phyloP scores from a whole-genome alignment of 1,140 invertebrate genomes.

The Ooceraea biroi region DNA sequence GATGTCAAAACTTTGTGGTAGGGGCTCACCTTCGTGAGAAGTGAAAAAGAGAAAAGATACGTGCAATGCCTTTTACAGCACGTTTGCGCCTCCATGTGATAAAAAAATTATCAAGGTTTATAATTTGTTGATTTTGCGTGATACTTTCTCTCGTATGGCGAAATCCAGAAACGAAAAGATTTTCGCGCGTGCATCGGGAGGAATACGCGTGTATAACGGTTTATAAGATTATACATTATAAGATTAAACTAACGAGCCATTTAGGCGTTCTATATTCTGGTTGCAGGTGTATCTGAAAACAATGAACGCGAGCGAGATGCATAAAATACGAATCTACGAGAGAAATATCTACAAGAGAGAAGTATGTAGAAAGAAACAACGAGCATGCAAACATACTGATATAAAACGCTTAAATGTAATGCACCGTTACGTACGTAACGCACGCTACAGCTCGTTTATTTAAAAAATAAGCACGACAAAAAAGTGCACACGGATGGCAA shows the following conservation, averaged over 20 bases:
- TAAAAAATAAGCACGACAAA: conserved; percentile 52
- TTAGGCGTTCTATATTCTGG: conserved; percentile 33
- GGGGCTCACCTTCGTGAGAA: not conserved
- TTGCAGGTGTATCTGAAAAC: conserved; percentile 58
- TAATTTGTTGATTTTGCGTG: too few species aligned
- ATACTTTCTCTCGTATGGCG: too few species aligned
- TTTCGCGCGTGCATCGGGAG: not conserved
- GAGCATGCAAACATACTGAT: conserved; percentile 24
- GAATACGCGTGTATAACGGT: not conserved
- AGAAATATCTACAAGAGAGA: not conserved
- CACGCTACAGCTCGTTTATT: conserved; percentile 17
- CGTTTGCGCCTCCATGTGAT: not conserved
- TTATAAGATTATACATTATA: conserved; percentile 2
- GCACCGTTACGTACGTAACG: conserved; percentile 15
- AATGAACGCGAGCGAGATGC: conserved; percentile 57
- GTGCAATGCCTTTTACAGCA: not conserved
- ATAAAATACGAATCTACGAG: conserved; percentile 41
- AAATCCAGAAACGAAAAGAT: not conserved
- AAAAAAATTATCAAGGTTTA: too few species aligned
- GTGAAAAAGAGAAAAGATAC: not conserved
- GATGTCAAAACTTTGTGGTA: not conserved
- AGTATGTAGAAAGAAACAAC: conserved; percentile 43
- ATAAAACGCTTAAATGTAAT: conserved; percentile 42
- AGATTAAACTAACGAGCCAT: conserved; percentile 51
- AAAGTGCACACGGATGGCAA: conserved; percentile 35